A percentile compares a stretch with the other conserved stretches of the same genome.
phyloP scores from a whole-genome alignment of 2,113 vertebrate genomes.

The Tragelaphus scriptus region DNA sequence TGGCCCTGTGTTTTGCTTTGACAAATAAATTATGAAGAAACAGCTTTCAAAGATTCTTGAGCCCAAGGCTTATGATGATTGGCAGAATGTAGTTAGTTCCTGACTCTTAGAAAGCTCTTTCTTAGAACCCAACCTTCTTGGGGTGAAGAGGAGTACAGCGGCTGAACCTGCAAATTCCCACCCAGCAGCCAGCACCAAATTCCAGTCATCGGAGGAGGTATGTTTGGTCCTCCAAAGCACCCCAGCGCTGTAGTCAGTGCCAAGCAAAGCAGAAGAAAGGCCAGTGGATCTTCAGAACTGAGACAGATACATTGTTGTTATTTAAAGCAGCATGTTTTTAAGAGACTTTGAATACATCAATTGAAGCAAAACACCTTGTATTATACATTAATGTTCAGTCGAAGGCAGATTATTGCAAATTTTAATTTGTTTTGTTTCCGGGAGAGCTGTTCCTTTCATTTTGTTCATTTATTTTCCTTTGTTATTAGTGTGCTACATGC shows the following conservation, averaged over 20 bases:
- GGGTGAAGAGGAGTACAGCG: background rate
- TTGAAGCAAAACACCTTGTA: background rate
- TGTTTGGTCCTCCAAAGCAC: fast-evolving
- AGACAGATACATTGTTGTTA: background rate
- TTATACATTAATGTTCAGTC: background rate
- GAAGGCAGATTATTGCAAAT: background rate
- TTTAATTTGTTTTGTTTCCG: background rate
- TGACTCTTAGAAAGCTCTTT: background rate
- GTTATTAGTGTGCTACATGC: background rate
- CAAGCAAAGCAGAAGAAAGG: background rate
- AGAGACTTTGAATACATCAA: background rate
- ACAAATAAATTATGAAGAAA: background rate
- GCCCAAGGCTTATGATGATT: background rate
- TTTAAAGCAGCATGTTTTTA: background rate
- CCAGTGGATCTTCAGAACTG: background rate
- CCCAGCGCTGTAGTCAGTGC: fast-evolving
- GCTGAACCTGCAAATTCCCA: too few relatives aligned
- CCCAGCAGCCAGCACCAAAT: background rate
- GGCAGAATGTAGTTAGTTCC: background rate
- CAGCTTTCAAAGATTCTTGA: background rate
- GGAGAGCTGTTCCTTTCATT: background rate
- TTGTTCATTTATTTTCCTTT: background rate
- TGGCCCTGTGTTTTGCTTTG: background rate
- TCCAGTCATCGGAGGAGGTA: fast-evolving
- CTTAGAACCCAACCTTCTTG: background rate